Conservation (phyloP, 2,113 vertebrate species). For the Oncorhynchus nerka region DNA sequence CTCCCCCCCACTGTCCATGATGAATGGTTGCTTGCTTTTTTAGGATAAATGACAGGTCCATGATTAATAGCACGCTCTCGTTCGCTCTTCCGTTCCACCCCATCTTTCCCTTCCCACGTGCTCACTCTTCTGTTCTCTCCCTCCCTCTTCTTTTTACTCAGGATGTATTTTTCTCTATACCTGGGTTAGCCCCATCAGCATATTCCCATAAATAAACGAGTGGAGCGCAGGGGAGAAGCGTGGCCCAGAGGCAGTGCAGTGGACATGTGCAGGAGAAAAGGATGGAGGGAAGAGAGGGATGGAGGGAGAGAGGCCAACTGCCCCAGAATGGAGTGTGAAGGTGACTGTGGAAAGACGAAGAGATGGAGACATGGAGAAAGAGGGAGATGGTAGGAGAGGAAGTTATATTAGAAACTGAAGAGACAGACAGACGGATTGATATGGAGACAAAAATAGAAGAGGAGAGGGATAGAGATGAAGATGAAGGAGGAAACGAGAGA, state of each 20-base stretch:
- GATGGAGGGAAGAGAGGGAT: constrained; percentile 16
- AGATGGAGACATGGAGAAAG: background rate
- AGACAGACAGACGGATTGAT: background rate
- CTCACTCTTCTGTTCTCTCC: constrained; percentile 4
- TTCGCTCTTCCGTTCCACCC: constrained; percentile 5
- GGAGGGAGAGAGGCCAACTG: constrained; percentile 32
- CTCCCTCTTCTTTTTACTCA: background rate
- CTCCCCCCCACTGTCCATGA: constrained; percentile 35
- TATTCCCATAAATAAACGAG: constrained; percentile 65
- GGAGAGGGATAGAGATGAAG: constrained; percentile 9
- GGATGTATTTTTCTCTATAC: constrained; percentile 40
- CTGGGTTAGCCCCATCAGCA: constrained; percentile 63
- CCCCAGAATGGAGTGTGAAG: constrained; percentile 58
- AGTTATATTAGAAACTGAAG: no score
- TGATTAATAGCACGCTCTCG: constrained; percentile 59
- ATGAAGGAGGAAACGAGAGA: no score
- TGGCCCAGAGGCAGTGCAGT: constrained; percentile 55
- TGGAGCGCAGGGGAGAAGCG: constrained; percentile 19
- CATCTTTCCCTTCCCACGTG: background rate
- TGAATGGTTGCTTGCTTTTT: constrained; percentile 51
- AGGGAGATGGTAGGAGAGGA: no score
- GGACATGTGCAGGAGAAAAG: constrained; percentile 21
- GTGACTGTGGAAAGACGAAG: constrained; percentile 46
- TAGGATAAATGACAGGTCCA: constrained; percentile 50
- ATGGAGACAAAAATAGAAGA: background rate